Conservation (phyloP, 2,113 vertebrate genomes). For the Nibea albiflora region DNA sequence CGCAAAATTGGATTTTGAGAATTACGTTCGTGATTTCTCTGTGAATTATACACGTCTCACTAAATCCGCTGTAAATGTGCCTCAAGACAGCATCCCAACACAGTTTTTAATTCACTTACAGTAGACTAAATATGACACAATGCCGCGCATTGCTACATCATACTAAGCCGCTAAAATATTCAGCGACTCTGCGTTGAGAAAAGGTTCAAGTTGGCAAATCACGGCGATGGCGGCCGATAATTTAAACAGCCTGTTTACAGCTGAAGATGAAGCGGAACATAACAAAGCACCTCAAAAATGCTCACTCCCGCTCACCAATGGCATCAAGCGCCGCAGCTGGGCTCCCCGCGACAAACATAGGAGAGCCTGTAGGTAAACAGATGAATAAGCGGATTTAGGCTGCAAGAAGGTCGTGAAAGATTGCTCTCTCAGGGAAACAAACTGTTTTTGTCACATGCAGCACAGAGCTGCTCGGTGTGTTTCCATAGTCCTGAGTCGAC, state of each 20-base stretch:
- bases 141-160: background rate
- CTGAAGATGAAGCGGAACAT: slow-evolving; percentile 9
- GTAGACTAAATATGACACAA: background rate
- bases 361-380: slow-evolving; percentile 69
- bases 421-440: slow-evolving; percentile 61
- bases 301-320: slow-evolving; percentile 1
- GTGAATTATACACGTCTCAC: slow-evolving; percentile 9
- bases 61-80: slow-evolving; percentile 19
- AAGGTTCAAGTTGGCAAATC: background rate
- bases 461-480: slow-evolving; percentile 45
- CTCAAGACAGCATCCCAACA: background rate
- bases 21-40: slow-evolving; percentile 21
- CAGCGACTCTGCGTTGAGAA: background rate
- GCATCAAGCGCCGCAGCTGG: slow-evolving; percentile 40
- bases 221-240: slow-evolving; percentile 10
- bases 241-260: slow-evolving; percentile 33
- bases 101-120: slow-evolving; percentile 11
- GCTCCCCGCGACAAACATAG: slow-evolving; percentile 51
- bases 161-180: background rate
- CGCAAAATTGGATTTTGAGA: slow-evolving; percentile 36
- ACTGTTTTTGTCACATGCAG: slow-evolving; percentile 65
- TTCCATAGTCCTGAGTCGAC: slow-evolving; percentile 60
- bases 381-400: slow-evolving; percentile 72
- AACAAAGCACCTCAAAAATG: slow-evolving; percentile 19
- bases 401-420: slow-evolving; percentile 61